Base-by-base conservation (phyloP, 2,888 invertebrate genomes). In the Drosophila neotestacea region DNA sequence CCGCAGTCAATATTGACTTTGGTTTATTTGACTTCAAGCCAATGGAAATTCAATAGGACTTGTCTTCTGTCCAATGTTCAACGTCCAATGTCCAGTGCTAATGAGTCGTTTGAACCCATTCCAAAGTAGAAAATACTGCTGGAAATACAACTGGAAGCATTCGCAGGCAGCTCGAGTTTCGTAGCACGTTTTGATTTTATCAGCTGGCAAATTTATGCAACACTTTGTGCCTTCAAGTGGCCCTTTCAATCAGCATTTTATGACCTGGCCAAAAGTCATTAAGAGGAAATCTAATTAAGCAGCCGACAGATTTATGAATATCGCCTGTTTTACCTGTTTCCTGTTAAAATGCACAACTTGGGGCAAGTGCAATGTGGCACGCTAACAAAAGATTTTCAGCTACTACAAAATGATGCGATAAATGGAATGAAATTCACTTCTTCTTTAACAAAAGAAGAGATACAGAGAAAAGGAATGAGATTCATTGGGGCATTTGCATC, bases 221-320 rank as follows among this genome's bases (percentile, higher is more conserved):
- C 54, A 68, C 47, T 62, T 34, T 47, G 11, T 36, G 36, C 7
- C 36, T 22, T 6, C 36, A 38, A 51, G 27, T 55, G 55, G 66
- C 59, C 66, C 51, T 54, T 54, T n/a, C 67, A 55, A 70, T 70
- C 61, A 54, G 52, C 32, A 30, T 42, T 70, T 81, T 63, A 78
- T 65, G 71, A 6, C 42, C 36, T 3, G 27, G 39, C 32, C 4
- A 56, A 32, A 10, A 38, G 59, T 41, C 70, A 70, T 73, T 71
- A 68, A 65, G 50, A 36, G 60, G 32, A 85, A 81, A 74, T 79
- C 82, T 77, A 85, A 82, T 85, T 81, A 82, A 79, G 71, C 69
- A 46, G 54, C 30, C 38, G 70, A 51, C 48, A 68, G 65, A 74
- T 81, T 77, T 84, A 81, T 81, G 71, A 67, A 81, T 75, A 75